phyloP scores from a whole-genome alignment of 2,113 vertebrate species.

The Bubalus kerabau region DNA sequence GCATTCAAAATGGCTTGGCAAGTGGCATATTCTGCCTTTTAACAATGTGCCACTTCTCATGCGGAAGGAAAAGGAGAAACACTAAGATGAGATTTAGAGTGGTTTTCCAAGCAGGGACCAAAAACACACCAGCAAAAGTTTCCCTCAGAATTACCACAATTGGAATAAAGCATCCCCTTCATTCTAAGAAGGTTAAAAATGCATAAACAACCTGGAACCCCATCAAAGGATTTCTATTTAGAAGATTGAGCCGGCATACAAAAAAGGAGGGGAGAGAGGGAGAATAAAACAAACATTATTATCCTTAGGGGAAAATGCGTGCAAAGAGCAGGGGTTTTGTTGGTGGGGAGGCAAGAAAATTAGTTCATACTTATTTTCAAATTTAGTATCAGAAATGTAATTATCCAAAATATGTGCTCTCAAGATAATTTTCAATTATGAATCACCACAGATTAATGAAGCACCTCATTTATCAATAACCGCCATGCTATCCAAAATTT shows the following conservation, averaged over 20 bases:
- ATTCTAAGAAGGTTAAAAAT: not conserved
- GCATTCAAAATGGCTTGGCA: slow-evolving; percentile 70
- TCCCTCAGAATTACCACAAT: slow-evolving; percentile 57
- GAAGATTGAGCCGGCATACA: not conserved
- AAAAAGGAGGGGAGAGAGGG: not conserved
- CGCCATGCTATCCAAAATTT: slow-evolving; percentile 42
- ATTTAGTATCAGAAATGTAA: slow-evolving; percentile 53
- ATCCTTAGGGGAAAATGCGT: slow-evolving; percentile 47
- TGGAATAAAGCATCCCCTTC: slow-evolving; percentile 49
- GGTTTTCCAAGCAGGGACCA: slow-evolving; percentile 40
- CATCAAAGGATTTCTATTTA: slow-evolving; percentile 38
- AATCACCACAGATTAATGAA: slow-evolving; percentile 45
- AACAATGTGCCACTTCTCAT: slow-evolving; percentile 69
- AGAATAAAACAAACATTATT: slow-evolving; percentile 36
- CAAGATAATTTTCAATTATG: slow-evolving; percentile 42
- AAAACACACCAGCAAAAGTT: slow-evolving; percentile 53
- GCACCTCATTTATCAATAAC: slow-evolving; percentile 52
- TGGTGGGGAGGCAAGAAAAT: slow-evolving; percentile 36
- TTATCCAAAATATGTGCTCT: not conserved
- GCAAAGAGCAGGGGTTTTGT: slow-evolving; percentile 9
- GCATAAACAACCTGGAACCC: slow-evolving; percentile 35
- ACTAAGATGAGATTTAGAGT: slow-evolving; percentile 45
- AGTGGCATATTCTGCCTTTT: slow-evolving; percentile 55
- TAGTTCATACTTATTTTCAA: slow-evolving; percentile 32
- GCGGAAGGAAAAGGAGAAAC: slow-evolving; percentile 57